Base-by-base conservation (phyloP, 2,888 invertebrate species). In the Molorchus minor region DNA sequence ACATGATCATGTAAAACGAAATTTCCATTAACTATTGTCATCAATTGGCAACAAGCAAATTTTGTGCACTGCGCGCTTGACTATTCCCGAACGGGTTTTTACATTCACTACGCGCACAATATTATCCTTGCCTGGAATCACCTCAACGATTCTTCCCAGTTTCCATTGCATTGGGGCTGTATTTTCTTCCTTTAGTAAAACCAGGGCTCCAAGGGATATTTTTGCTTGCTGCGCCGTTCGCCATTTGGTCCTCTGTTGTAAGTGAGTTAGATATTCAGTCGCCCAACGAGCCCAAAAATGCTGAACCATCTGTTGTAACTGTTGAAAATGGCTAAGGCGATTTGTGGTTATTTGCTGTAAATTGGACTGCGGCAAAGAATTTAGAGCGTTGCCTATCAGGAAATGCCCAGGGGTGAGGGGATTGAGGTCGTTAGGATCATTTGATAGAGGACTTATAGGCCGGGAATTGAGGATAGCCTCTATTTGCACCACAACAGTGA, bases 391-490 rank as follows among this genome's bases (percentile, higher is more conserved):
- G 5, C 70, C 70, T 46, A 72, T 64, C 1, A 74, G 59, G 46
- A 75, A 73, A 51, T 73, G 72, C 10, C 63, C 69, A 1, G 73
- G 71, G 2, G 72, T 74, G 2, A 73, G 61, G 3, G 64, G 47
- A 17, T 51, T 30, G 8, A 68, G 51, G 44, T 73, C 71, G 30
- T 61, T 67, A n/a, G 72, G 73, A 44, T 74, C 72, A 47, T 51
- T 47, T 12, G 68, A 71, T 1, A 73, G 15, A 1, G 73, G 66
- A 8, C 53, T 58, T 1, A 77, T 49, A 7, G 74, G 75, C 10
- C 74, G 53, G 0, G 71, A 75, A 58, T 75, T 76, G 10, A 75
- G 49, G 21, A 67, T 59, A 0, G 70, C 67, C 47, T 75, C 73
- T n/a, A 75, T 69, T 54, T 71, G 71, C n/a, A 56, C 62, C 0